Evolutionary conservation across 2,888 invertebrate species (phyloP), one percentile per base, ranked within the genome.

Genomic region (Drosophila mimica): DNA sequence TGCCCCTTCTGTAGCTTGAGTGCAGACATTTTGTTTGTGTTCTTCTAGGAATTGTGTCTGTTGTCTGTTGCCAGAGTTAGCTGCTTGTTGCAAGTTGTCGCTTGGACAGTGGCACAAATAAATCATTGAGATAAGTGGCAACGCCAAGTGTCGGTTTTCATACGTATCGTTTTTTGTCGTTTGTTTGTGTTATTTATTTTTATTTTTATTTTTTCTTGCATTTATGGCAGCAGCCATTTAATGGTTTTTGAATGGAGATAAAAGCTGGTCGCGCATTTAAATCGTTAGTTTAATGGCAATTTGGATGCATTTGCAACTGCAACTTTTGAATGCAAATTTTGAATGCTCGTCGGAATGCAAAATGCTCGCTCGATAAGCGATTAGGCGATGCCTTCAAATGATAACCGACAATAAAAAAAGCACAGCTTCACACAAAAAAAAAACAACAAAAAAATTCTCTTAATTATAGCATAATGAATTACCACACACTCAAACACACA

Each of bases 351-450:
- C 51, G 74, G 67, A 51, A 61, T 79, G 63, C 63, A 46, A 74
- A 74, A 48, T 63, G 65, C 34, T 67, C 36, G 57, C 54, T 64
- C 46, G 56, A 68, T 68, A 70, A 61, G 79, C 75, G 75, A 79
- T 70, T 74, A 61, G 56, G 51, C 75, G 91, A 91, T 91, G 89
- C 85, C 84, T 85, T 81, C 83, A 72, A 73, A 76, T 81, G 91
- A 91, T 91, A 89, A 82, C 64, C 43, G 52, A 28, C 81, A 79
- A 80, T 77, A 81, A 77, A 86, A 83, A 83, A 79, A 83, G 72
- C 71, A 57, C 80, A 81, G 82, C 88, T 82, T 84, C 76, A 76
- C 40, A 76, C 69, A 31, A 43, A 28, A 67, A 34, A 36, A 49
- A 36, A 11, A 40, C 25, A 25, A 2, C 25, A 61, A 57, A 40